Base-by-base conservation (phyloP, 2,113 vertebrate genomes). In the Thalassoma bifasciatum region DNA sequence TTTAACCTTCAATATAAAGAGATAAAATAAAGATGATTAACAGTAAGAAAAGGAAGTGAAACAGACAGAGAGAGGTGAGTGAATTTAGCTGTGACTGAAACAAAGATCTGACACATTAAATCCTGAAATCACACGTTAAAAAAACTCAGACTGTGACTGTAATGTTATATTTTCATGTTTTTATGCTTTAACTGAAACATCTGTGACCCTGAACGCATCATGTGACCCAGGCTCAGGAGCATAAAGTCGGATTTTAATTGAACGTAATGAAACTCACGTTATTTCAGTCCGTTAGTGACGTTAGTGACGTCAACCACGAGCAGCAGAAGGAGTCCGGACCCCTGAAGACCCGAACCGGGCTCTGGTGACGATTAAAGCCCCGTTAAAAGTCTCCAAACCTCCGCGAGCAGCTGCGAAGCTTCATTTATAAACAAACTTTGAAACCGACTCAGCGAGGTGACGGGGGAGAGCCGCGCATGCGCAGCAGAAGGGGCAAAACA, bases 211-310 rank as follows among this genome's bases (percentile, higher is more conserved):
- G 40, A 4, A 0, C 19, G 10, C 5, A 0, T 42, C 36, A 71
- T 13, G 47, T 46, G 26, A 49, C 22, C 0, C 16, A 16, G 26
- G 2, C n/a, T 2, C 22, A 4, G 30, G 3, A 6, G 6, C 30
- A n/a, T 6, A 8, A 8, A 17, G 17, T 46, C 52, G 1, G 14
- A 36, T 40, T 46, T n/a, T 5, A 44, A 22, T 12, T n/a, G 5
- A 72, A 24, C 66, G 36, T 79, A 79, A 82, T 67, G 65, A 83
- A 17, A 77, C 78, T 88, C 79, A 84, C 81, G 81, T 76, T 84
- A 64, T 38, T 34, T 4, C 7, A n/a, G 58, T 68, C 54, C 1
- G 38, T 40, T 46, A 2, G 42, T 1, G 8, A 36, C 9, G 36
- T 72, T 66, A 23, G 54, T 37, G n/a, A n/a, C n/a, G n/a, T n/a